A percentile compares a stretch with the other conserved stretches of the same genome.
Evolutionary conservation across 2,113 vertebrate species (phyloP).

Genomic region (Phalacrocorax carbo): DNA sequence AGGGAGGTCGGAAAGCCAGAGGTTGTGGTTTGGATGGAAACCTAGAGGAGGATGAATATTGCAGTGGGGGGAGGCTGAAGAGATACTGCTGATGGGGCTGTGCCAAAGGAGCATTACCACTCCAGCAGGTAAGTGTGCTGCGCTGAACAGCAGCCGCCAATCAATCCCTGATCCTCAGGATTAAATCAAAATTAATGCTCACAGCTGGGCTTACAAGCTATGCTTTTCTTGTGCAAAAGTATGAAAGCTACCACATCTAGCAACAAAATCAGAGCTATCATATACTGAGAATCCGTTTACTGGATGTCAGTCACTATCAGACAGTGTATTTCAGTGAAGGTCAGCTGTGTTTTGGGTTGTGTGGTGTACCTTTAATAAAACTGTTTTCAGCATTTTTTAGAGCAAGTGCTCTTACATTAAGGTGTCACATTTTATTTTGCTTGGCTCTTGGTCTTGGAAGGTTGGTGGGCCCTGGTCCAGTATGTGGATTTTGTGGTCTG

Average conservation of each 20-base stretch:
- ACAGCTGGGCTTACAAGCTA: neutral
- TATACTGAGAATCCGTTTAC: neutral
- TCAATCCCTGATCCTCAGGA: neutral
- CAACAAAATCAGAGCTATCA: neutral
- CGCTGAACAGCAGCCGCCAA: neutral
- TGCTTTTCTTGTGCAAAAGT: neutral
- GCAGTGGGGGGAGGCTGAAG: neutral
- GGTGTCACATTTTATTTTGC: neutral
- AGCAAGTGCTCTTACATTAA: neutral
- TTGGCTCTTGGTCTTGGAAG: neutral
- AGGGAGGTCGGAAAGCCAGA: neutral
- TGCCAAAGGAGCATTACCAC: neutral
- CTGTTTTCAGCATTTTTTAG: neutral
- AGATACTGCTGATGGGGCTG: neutral
- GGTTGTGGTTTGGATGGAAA: neutral
- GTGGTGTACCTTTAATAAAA: neutral
- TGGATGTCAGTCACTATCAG: neutral
- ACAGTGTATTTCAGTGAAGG: neutral
- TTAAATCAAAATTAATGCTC: neutral
- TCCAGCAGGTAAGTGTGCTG: neutral
- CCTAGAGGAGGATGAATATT: neutral
- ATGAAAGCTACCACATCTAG: neutral
- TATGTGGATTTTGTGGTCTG: neutral
- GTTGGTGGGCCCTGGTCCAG: neutral
- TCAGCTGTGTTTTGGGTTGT: neutral